phyloP scores from a whole-genome alignment of 35 echinoderm and acorn worm genomes.

The Antedon bifida region DNA sequence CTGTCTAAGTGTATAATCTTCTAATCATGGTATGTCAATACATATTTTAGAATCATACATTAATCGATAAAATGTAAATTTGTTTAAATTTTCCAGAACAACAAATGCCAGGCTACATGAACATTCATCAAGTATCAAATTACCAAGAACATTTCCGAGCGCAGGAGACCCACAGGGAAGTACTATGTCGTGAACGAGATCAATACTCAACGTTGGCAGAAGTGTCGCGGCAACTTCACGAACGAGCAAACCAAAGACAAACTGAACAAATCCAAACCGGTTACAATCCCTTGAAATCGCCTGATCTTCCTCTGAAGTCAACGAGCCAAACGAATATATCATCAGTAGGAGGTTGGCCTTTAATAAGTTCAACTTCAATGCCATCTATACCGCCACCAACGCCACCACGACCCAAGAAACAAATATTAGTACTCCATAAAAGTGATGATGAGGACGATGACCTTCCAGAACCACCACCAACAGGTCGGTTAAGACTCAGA shows the following conservation, averaged over 20 bases:
- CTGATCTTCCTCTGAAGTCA: background rate
- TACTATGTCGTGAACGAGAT: background rate
- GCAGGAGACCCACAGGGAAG: background rate
- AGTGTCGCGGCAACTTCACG: background rate
- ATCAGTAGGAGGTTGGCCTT: background rate
- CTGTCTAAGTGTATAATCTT: too few relatives aligned
- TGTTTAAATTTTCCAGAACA: background rate
- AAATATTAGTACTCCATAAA: background rate
- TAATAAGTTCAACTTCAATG: background rate
- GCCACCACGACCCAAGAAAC: background rate
- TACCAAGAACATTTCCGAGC: background rate
- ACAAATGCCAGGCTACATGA: background rate
- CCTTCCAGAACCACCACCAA: background rate
- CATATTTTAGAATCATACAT: too few relatives aligned
- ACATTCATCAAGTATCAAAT: background rate
- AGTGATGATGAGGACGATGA: background rate
- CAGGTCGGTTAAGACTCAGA: background rate
- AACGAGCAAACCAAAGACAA: background rate
- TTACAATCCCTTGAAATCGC: background rate
- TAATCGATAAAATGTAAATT: too few relatives aligned
- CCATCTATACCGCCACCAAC: background rate
- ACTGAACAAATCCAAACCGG: background rate
- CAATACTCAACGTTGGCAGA: background rate
- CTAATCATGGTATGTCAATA: too few relatives aligned
- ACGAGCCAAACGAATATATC: background rate